Evolutionary conservation across 1,140 invertebrate genomes (phyloP), one percentile per base, ranked within the genome.

Genomic region (Drosophila auraria): DNA sequence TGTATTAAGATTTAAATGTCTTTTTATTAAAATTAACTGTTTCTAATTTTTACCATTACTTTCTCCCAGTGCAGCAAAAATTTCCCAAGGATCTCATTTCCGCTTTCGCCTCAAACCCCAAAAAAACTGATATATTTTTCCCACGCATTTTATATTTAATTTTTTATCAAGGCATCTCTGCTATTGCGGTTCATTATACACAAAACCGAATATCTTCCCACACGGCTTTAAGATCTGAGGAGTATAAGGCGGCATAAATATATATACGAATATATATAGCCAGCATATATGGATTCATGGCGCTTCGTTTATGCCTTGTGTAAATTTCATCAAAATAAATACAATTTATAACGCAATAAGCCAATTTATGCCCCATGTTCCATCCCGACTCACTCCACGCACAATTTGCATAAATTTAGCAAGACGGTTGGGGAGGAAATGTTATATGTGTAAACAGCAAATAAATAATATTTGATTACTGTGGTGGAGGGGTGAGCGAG

Each of bases 321-420:
- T 82, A 89, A 89, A 89, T 89, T 89, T 89, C 81, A 89, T 89
- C 86, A 89, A 84, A 89, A 89, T 89, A 89, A 89, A 89, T 89
- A 89, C 82, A 89, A 89, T 89, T 89, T 89, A 87, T 89, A 84
- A 84, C 84, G 84, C 71, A 89, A 87, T 87, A 87, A 87, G 84
- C 84, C 84, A 87, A 87, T 89, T 89, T 89, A 89, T 89, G 81
- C 84, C 57, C 61, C 81, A 83, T 87, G 84, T 78, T 80, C 76
- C 59, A 60, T 30, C 54, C 40, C 30, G 6, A 9, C 77, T 54
- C 77, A 72, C 75, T 64, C 77, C 59, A 78, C 78, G 81, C 80
- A 89, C 80, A 89, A 87, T 87, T 89, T 87, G 77, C 84, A 87
- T 87, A 87, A 87, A 87, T 87, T 87, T 81, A 50, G 78, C 51